Conservation (phyloP, 2,113 vertebrate species). For the Sclerurus mexicanus region DNA sequence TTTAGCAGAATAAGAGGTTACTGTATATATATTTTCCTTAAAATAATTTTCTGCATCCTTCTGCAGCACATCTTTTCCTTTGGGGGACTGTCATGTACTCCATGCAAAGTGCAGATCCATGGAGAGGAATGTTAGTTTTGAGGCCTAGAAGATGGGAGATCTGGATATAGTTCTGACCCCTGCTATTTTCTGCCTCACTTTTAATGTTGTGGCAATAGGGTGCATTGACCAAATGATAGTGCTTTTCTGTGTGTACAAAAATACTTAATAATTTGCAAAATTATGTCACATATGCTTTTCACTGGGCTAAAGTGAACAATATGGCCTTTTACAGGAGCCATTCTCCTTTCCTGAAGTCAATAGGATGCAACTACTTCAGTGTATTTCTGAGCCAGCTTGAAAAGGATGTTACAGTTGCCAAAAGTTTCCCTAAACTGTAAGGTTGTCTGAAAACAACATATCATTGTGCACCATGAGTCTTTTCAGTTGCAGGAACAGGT, state of each 20-base stretch:
- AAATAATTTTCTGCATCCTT: neutral
- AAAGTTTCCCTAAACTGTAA: neutral
- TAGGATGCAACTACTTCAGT: neutral
- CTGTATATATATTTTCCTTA: neutral
- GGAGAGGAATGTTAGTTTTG: neutral
- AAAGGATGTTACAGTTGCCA: neutral
- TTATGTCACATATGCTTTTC: neutral
- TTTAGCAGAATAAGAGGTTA: neutral
- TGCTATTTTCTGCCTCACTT: neutral
- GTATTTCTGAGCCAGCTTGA: neutral
- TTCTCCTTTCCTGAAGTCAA: neutral
- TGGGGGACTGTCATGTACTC: neutral
- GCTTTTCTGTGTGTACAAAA: neutral
- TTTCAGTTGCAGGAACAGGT: neutral
- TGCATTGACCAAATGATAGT: neutral
- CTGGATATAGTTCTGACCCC: neutral
- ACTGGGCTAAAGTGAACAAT: neutral
- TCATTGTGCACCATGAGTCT: neutral
- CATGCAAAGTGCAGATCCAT: neutral
- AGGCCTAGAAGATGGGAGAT: neutral
- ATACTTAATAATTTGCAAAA: neutral
- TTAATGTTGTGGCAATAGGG: neutral
- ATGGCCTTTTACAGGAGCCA: neutral
- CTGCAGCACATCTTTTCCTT: neutral
- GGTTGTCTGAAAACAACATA: neutral